phyloP scores from a whole-genome alignment of 2,888 invertebrate genomes.

The Pollenia angustigena region DNA sequence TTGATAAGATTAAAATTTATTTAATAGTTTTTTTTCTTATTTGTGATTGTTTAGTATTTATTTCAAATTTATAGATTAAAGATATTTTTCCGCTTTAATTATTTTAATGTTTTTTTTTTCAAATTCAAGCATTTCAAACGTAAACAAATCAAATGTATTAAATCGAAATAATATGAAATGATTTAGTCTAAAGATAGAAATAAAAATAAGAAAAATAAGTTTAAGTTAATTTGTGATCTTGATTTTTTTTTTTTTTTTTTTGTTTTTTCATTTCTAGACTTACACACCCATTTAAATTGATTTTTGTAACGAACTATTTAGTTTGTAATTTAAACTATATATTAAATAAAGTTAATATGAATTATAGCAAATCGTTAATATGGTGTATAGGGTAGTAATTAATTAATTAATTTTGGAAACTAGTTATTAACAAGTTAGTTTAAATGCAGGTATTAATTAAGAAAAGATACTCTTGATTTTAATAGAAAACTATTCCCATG shows the following conservation, averaged over 20 bases:
- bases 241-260: not conserved
- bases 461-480: too few species aligned
- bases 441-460: too few species aligned
- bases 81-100: constrained; percentile 16
- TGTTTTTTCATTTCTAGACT: not conserved
- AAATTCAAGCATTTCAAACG: not conserved
- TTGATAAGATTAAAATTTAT: constrained; percentile 46
- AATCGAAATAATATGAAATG: constrained; percentile 4
- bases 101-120: constrained; percentile 2
- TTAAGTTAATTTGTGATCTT: not conserved
- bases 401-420: not conserved
- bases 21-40: not conserved
- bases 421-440: not conserved
- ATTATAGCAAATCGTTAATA: not conserved
- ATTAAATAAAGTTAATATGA: too few species aligned
- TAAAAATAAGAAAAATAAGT: not conserved
- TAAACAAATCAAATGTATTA: not conserved
- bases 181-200: not conserved
- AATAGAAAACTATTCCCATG: too few species aligned
- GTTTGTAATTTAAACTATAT: not conserved
- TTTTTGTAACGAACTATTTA: not conserved
- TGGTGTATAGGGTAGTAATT: not conserved
- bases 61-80: constrained; percentile 9
- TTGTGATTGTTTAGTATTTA: not conserved
- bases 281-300: constrained; percentile 8